phyloP scores from a whole-genome alignment of 2,113 vertebrate species.

The Ovis canadensis region DNA sequence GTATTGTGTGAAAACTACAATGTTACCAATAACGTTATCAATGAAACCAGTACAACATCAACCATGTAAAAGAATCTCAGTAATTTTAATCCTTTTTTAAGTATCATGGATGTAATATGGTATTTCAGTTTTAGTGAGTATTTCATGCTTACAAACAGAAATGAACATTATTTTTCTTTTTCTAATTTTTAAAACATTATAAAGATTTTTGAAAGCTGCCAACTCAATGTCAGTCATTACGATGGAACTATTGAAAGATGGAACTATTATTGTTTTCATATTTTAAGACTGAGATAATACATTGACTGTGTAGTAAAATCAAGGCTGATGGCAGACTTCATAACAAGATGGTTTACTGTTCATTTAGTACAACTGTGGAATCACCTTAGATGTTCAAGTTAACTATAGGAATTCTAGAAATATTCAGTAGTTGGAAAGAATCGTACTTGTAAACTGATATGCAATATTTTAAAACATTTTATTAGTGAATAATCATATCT shows the following conservation, averaged over 20 bases:
- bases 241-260: not conserved
- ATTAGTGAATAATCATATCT: not conserved
- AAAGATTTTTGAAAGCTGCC: not conserved
- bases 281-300: not conserved
- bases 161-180: not conserved
- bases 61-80: not conserved
- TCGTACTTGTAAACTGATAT: not conserved
- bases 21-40: not conserved
- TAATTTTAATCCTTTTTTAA: not conserved
- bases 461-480: constrained; percentile 18
- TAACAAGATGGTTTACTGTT: not conserved
- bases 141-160: not conserved
- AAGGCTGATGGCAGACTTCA: not conserved
- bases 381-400: not conserved
- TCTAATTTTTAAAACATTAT: not conserved
- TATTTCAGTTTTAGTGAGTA: not conserved
- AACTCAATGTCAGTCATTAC: not conserved
- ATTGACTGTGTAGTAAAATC: not conserved
- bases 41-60: not conserved
- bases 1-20: not conserved
- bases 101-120: not conserved
- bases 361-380: not conserved
- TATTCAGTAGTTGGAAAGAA: not conserved
- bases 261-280: not conserved
- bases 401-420: not conserved